phyloP scores from a whole-genome alignment of 2,113 vertebrate species.

The Sciurus niger region DNA sequence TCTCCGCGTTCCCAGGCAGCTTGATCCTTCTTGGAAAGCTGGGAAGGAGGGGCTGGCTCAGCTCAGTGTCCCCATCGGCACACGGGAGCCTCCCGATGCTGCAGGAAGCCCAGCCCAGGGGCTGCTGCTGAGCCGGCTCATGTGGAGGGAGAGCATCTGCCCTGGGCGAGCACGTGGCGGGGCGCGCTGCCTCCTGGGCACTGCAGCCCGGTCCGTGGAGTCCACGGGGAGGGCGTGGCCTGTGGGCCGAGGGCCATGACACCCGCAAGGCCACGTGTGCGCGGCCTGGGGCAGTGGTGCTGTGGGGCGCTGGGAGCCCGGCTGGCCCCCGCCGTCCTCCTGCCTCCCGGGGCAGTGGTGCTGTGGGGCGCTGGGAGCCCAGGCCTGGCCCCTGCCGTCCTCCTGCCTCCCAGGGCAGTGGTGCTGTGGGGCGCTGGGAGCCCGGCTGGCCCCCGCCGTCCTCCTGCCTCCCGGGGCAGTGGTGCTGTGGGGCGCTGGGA shows the following conservation, averaged over 20 bases:
- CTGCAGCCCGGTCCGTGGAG: not conserved
- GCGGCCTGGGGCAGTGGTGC: not conserved
- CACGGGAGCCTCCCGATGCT: not conserved
- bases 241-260: too few species aligned
- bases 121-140: not conserved
- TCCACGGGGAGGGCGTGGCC: not conserved
- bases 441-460: not conserved
- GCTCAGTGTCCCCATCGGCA: not conserved
- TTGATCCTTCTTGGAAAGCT: too few species aligned
- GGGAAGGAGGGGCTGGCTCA: not conserved
- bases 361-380: not conserved
- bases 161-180: not conserved
- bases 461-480: too few species aligned
- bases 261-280: not conserved
- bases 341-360: too few species aligned
- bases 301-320: not conserved
- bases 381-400: not conserved
- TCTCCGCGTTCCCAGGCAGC: not conserved
- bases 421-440: not conserved
- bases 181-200: accelerated
- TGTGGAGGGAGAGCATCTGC: not conserved
- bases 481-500: not conserved
- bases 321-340: not conserved
- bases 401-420: too few species aligned
- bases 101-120: not conserved